These are phyloP conservation scores for Sigmodon hispidus DNA, from an alignment of 2,113 vertebrate species.

Conservation along the genomic window DNA sequence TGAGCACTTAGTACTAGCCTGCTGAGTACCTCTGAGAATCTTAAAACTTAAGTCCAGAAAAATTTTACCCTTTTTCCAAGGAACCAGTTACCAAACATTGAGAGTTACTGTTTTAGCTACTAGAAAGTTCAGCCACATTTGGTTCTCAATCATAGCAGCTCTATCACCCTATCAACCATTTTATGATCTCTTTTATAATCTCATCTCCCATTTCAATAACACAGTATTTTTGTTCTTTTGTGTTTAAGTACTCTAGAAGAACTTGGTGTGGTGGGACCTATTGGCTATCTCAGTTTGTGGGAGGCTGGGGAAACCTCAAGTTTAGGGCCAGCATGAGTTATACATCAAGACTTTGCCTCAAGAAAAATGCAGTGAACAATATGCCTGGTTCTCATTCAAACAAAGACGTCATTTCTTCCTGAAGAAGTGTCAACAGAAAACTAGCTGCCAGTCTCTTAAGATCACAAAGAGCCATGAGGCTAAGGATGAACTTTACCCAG, in stretches of 20 bases:
- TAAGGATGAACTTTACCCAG: neutral
- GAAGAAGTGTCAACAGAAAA: neutral
- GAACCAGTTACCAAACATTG: conserved; percentile 1
- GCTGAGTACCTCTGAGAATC: conserved; percentile 40
- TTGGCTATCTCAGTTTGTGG: neutral
- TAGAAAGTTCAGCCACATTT: conserved; percentile 16
- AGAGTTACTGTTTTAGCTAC: conserved; percentile 28
- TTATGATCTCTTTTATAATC: neutral
- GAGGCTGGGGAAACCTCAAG: neutral
- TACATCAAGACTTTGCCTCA: neutral
- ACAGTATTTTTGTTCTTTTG: neutral
- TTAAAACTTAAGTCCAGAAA: conserved; percentile 41
- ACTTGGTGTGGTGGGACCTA: neutral
- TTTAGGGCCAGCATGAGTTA: neutral
- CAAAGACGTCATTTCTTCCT: neutral
- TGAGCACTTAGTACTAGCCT: conserved; percentile 21
- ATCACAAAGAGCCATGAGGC: neutral
- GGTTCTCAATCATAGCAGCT: neutral
- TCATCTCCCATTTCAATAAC: neutral
- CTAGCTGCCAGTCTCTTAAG: neutral
- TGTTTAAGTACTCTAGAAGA: neutral
- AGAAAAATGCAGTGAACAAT: neutral
- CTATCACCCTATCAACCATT: neutral
- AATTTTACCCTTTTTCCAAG: neutral
- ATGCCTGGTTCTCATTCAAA: neutral